Evolutionary conservation across 2,797 vertebrate species (phyloP).

Genomic region (Hemibagrus guttatus): DNA sequence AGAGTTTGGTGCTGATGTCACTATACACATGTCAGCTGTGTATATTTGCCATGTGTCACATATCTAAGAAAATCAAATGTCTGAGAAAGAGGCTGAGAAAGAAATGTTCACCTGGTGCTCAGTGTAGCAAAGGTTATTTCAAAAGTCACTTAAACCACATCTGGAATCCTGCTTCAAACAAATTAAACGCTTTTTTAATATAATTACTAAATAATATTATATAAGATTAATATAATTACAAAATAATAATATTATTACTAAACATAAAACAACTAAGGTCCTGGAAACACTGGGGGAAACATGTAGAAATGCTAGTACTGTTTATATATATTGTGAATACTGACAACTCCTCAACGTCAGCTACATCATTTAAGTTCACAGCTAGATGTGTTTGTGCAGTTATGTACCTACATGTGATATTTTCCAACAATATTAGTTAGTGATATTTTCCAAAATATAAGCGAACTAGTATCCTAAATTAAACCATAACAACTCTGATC

Average conservation of each 20-base stretch:
- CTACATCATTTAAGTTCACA: not conserved
- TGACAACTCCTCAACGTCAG: not conserved
- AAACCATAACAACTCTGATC: not conserved
- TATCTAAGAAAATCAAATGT: not conserved
- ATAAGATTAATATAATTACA: no score
- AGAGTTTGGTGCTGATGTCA: conserved; percentile 54
- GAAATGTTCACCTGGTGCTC: not conserved
- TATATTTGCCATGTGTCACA: not conserved
- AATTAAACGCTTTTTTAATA: not conserved
- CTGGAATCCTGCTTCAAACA: no score
- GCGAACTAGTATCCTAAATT: not conserved
- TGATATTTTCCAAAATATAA: not conserved
- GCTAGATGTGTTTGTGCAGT: not conserved
- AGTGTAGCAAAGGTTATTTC: not conserved
- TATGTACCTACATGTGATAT: not conserved
- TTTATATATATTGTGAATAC: not conserved
- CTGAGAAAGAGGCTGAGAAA: not conserved
- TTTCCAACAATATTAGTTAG: not conserved
- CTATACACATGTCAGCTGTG: not conserved
- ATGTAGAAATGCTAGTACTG: not conserved
- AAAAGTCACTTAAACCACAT: not conserved
- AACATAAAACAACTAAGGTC: not conserved
- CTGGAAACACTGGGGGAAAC: not conserved
- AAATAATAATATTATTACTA: no score
- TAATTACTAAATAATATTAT: no score